Percentiles rank a stretch among this genome's conserved stretches.
phyloP scores from a whole-genome alignment of 1,140 invertebrate species.

The Kradibia gibbosae region DNA sequence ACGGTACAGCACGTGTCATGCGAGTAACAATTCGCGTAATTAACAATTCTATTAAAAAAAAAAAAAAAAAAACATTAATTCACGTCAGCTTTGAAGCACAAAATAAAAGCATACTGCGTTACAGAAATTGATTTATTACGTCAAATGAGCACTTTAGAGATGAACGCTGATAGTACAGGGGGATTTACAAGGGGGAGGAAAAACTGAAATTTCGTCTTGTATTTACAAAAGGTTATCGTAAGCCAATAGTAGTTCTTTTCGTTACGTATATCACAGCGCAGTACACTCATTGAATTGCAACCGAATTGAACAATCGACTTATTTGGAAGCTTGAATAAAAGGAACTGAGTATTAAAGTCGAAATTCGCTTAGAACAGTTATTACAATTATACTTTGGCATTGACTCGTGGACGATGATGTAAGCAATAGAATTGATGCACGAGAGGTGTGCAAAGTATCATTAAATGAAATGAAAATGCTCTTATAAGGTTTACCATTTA shows the following conservation, averaged over 20 bases:
- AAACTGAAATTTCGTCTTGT: background rate
- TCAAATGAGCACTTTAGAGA: background rate
- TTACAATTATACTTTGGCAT: background rate
- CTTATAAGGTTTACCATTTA: too few relatives aligned
- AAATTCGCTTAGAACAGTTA: background rate
- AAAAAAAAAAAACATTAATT: slow-evolving; percentile 6
- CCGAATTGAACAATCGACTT: too few relatives aligned
- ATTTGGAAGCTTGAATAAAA: too few relatives aligned
- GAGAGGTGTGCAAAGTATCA: background rate
- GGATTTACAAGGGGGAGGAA: background rate
- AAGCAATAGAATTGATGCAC: too few relatives aligned
- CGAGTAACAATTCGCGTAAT: too few relatives aligned
- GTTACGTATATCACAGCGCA: too few relatives aligned
- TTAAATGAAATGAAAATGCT: background rate
- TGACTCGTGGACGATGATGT: background rate
- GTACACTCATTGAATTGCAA: too few relatives aligned
- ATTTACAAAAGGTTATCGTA: too few relatives aligned
- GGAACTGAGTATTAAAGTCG: background rate
- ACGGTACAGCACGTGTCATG: too few relatives aligned
- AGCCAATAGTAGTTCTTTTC: too few relatives aligned
- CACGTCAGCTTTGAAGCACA: background rate
- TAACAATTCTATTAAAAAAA: too few relatives aligned
- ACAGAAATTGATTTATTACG: background rate
- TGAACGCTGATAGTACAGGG: background rate
- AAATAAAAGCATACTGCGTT: background rate